Evolutionary conservation across 2,113 vertebrate species (phyloP), one percentile per base, ranked within the genome.

Genomic region (Saguinus imperator): DNA sequence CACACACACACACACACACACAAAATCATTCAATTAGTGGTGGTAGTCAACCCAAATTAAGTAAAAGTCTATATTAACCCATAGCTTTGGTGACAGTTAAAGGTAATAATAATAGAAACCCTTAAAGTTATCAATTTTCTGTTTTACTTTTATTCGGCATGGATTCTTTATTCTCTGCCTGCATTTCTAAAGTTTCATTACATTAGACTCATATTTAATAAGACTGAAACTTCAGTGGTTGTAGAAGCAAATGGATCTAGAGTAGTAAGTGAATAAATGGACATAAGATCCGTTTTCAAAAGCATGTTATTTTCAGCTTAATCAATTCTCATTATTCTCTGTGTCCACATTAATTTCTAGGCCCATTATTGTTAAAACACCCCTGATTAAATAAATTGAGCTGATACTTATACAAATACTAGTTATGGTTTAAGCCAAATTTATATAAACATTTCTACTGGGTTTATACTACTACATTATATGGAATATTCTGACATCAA

Each of bases 361-460:
- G 12, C 7, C 14, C 6, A n/a, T 90, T 89, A 68, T 80, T 45
- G 76, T 64, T 70, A 80, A 94, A 73, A 77, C 1, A 72, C 6
- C 52, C n/a, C 40, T 68, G 45, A 48, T n/a, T 77, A 79, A 73
- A 83, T 70, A 91, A 94, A 87, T 86, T 86, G 29, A 91, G 20
- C 23, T 77, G 17, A 82, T 68, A 73, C 6, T 64, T 91, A 77
- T 40, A 57, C 87, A 89, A 86, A 84, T 84, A 58, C 32, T 40
- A 37, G 18, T 52, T 85, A 84, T 43, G 12, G 6, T 70, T 89
- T 93, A 79, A 37, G 20, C 2, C 89, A 87, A 79, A 66, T 93
- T 91, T 89, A 73, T 89, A 68, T 27, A 82, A 91, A 77, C 94
- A 37, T 86, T 91, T 95, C 57, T 73, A 21, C 32, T 76, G 92